Evolutionary conservation across 2,113 vertebrate genomes (phyloP).

Genomic region (Prietella phreatophila): DNA sequence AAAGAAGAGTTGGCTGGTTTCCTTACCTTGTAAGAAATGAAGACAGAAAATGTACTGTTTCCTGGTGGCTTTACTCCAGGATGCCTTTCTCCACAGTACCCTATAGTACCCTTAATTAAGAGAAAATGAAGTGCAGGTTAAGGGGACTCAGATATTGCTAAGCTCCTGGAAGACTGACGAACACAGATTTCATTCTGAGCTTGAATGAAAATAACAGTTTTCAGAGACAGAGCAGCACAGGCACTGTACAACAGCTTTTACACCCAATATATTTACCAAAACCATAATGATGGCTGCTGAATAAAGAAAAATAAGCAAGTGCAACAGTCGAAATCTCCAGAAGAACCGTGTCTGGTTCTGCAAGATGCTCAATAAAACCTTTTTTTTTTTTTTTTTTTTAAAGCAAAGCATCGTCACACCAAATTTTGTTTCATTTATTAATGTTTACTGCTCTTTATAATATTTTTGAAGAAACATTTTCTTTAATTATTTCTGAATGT

Average conservation of each 20-base stretch:
- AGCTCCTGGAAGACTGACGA: background rate
- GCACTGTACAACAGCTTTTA: background rate
- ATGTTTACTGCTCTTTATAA: no score
- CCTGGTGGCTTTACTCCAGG: background rate
- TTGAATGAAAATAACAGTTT: background rate
- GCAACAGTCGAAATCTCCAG: no score
- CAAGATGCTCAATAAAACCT: no score
- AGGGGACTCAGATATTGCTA: background rate
- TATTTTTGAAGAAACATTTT: no score
- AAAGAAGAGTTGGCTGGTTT: background rate
- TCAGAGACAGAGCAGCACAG: background rate
- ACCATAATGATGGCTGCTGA: no score
- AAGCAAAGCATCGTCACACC: no score
- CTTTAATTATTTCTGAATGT: no score
- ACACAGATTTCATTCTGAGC: background rate
- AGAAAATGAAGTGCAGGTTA: background rate
- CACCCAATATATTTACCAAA: background rate
- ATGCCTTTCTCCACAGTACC: background rate
- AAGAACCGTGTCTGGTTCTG: no score
- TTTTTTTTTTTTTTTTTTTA: no score
- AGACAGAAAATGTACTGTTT: slow-evolving; percentile 11
- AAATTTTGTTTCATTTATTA: no score
- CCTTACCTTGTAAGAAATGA: background rate
- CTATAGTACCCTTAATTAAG: background rate
- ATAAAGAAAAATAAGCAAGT: no score